A percentile compares a stretch with the other conserved stretches of the same genome.
Conservation (phyloP, 2,113 vertebrate genomes). For the Monopterus albus region DNA sequence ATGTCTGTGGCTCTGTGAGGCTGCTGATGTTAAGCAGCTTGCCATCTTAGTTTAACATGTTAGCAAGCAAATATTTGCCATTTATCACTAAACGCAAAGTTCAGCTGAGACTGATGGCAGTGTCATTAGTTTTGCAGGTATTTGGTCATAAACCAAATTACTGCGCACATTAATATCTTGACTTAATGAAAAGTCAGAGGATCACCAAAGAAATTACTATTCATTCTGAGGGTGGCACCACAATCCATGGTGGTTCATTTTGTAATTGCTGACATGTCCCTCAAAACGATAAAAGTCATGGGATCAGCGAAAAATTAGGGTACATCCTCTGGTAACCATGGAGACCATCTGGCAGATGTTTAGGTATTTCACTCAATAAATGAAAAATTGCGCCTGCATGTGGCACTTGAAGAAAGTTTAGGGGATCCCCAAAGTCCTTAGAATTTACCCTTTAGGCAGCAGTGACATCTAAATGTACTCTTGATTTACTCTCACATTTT, state of each 20-base stretch:
- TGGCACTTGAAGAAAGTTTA: constrained; percentile 1
- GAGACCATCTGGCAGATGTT: not conserved
- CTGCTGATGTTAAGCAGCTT: no score
- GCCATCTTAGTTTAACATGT: no score
- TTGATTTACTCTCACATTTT: no score
- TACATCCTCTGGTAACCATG: not conserved
- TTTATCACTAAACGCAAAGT: not conserved
- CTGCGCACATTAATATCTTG: not conserved
- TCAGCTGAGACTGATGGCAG: not conserved
- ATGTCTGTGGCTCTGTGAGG: no score
- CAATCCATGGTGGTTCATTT: no score
- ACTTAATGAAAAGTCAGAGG: not conserved
- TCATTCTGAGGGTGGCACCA: not conserved
- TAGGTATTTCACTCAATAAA: not conserved
- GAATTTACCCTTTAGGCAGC: constrained; percentile 12
- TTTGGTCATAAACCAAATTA: no score
- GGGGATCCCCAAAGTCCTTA: constrained; percentile 11
- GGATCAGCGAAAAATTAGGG: not conserved
- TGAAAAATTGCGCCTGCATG: not conserved
- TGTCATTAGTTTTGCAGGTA: not conserved
- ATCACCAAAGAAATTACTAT: not conserved
- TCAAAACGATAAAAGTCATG: not conserved
- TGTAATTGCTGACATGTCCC: not conserved
- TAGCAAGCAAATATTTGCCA: not conserved
- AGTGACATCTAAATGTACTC: no score